These are phyloP conservation scores for Lophius piscatorius DNA, from an alignment of 2,113 vertebrate species.

Conservation along the genomic window DNA sequence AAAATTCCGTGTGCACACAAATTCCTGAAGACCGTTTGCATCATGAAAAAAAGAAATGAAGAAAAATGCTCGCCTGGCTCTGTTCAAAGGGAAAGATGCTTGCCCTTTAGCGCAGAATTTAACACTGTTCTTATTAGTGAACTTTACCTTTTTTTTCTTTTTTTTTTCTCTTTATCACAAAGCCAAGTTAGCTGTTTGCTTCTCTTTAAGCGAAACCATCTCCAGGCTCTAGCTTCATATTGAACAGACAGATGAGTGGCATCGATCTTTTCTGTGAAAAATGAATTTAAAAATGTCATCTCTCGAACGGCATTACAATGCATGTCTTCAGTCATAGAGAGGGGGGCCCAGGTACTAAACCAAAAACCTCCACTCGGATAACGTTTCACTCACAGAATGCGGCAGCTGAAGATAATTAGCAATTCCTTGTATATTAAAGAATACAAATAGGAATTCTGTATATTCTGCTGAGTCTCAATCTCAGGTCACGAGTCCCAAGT, in stretches of 20 bases:
- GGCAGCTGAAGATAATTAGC: background rate
- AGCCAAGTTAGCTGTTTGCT: too few relatives aligned
- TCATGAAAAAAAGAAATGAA: background rate
- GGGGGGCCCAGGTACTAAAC: too few relatives aligned
- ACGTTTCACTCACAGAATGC: too few relatives aligned
- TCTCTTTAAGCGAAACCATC: background rate
- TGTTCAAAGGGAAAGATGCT: background rate
- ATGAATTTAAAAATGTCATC: background rate
- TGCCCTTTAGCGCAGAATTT: too few relatives aligned
- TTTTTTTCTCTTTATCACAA: too few relatives aligned
- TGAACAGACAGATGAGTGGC: background rate
- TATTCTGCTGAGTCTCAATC: constrained; percentile 15
- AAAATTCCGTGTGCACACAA: too few relatives aligned
- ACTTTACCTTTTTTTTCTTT: background rate
- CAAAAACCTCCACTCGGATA: background rate
- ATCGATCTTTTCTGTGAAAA: background rate
- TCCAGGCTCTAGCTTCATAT: constrained; percentile 2
- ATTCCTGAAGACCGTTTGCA: background rate
- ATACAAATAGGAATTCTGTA: background rate
- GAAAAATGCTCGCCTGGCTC: too few relatives aligned
- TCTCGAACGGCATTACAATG: too few relatives aligned
- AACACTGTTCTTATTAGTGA: background rate
- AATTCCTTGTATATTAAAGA: background rate
- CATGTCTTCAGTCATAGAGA: background rate
- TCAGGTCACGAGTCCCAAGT: background rate